Percentiles rank a stretch among this genome's conserved stretches.
phyloP scores from a whole-genome alignment of 2,888 invertebrate genomes.

The Sympetrum striolatum region DNA sequence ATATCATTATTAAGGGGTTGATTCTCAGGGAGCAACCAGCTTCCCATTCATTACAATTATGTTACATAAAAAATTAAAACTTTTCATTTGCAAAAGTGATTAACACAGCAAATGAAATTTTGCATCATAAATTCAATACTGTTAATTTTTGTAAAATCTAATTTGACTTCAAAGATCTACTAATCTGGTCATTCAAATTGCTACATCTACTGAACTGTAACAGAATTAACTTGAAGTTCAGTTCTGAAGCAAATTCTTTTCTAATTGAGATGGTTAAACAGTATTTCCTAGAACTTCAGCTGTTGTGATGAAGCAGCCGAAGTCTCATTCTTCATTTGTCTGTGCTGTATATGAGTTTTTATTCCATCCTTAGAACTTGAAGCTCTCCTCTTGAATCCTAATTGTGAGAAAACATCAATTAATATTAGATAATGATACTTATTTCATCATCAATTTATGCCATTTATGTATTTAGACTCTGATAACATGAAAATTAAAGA shows the following conservation, averaged over 20 bases:
- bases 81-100: neutral
- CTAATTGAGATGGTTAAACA: conserved; percentile 4
- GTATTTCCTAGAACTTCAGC: neutral
- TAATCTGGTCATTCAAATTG: neutral
- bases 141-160: neutral
- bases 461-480: no score
- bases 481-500: no score
- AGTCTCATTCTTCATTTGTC: neutral
- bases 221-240: neutral
- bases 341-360: neutral
- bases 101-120: neutral
- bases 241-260: neutral
- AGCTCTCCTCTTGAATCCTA: conserved; percentile 12
- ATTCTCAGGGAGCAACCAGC: neutral
- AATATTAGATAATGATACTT: no score
- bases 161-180: neutral
- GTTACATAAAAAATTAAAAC: neutral
- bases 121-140: neutral
- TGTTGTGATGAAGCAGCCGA: neutral
- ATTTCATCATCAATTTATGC: no score
- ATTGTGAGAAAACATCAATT: neutral
- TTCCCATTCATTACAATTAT: neutral
- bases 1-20: neutral
- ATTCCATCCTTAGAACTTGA: conserved; percentile 9
- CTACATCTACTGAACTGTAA: neutral